Evolutionary conservation across 2,888 invertebrate genomes (phyloP).

Genomic region (Pandemis corylana): DNA sequence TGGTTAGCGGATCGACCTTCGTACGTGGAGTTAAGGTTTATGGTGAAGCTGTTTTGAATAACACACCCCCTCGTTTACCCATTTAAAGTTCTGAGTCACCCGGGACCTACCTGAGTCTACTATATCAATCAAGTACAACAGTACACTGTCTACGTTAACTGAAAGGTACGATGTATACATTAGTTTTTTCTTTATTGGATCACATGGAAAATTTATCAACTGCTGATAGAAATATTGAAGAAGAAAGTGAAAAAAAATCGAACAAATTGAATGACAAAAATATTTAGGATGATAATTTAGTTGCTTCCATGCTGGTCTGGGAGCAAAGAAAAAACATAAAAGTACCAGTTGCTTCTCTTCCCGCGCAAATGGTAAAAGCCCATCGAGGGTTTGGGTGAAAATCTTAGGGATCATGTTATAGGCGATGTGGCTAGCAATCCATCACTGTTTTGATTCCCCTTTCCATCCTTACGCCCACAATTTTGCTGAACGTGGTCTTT

Average conservation of each 20-base stretch:
- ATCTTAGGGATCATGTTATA: too few relatives aligned
- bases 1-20: slow-evolving; percentile 2
- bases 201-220: neutral
- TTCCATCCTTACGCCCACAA: too few relatives aligned
- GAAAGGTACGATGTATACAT: slow-evolving; percentile 17
- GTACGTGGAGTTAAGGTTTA: slow-evolving; percentile 5
- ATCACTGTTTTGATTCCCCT: too few relatives aligned
- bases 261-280: too few relatives aligned
- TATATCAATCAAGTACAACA: slow-evolving; percentile 39
- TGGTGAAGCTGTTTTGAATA: neutral
- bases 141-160: slow-evolving; percentile 20
- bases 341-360: too few relatives aligned
- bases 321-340: too few relatives aligned
- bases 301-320: too few relatives aligned
- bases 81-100: slow-evolving; percentile 41
- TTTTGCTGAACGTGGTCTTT: too few relatives aligned
- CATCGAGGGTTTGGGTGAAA: too few relatives aligned
- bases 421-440: too few relatives aligned
- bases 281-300: too few relatives aligned
- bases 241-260: neutral
- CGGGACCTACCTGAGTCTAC: slow-evolving; percentile 36
- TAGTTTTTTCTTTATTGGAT: slow-evolving; percentile 8
- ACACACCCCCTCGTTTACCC: slow-evolving; percentile 34
- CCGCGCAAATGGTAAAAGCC: too few relatives aligned
- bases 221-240: neutral